Evolutionary conservation across 1,140 invertebrate genomes (phyloP), one percentile per base, ranked within the genome.

Genomic region (Tribolium madens): DNA sequence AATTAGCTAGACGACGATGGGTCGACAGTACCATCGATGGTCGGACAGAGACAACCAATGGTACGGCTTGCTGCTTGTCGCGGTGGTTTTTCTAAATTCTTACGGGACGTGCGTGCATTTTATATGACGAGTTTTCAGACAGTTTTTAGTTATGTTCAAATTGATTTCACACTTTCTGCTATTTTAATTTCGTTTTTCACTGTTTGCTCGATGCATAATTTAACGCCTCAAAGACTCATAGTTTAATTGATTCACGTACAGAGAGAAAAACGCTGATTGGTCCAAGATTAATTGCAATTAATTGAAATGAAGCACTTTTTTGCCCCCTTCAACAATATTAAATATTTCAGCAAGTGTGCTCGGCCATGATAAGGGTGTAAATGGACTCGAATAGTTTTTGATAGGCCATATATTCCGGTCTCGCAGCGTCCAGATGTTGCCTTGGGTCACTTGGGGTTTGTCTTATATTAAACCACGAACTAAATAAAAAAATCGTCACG

Each of bases 111-210:
- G 81, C 81, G 78, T 82, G 81, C 76, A 82, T 82, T 82, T 82
- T 82, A 81, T 82, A 82, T 81, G 72, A 79, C 81, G 75, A 71
- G 75, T 80, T 82, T 82, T 75, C 75, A 69, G 73, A 73, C 76
- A 76, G 76, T 82, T 82, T 82, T 82, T 82, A 76, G 81, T 81
- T 81, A 80, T 79, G 81, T 78, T 82, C 73, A 81, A 82, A 82
- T 82, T 81, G 81, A 82, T 82, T 82, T 82, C 80, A 82, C 81
- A 80, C 81, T 80, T 76, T 77, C 42, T 72, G 80, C 81, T 81
- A 82, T 82, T 82, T 82, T 81, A 82, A 82, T 82, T 82, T 79
- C 77, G 79, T 82, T 82, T 82, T 82, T 82, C 78, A 76, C 42
- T 74, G 33, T 79, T 77, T 31, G 21, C 73, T n/a, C 76, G 81